Base-by-base conservation (phyloP, 2,113 vertebrate genomes). In the Chaetodon auriga region DNA sequence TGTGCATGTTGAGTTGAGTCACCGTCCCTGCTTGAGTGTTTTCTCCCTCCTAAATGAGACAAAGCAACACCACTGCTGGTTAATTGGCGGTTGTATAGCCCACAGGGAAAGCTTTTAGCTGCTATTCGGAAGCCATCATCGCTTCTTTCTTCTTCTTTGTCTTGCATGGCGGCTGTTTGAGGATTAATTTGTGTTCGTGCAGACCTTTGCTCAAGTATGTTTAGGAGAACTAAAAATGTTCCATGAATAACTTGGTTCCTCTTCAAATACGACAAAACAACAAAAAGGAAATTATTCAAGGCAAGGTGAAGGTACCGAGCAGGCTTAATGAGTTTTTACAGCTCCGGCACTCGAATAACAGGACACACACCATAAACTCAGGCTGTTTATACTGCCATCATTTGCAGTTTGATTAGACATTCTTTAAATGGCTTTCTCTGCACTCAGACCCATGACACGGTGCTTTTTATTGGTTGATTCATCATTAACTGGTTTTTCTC, bases 1-100 rank as follows among this genome's bases (percentile, higher is more conserved):
- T 3, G 46, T 77, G 68, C n/a, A 61, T 6, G n/a, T 41, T 36
- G 46, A 1, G 35, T 48, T 76, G 61, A 81, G 41, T 89, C 55
- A 66, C 1, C 4, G 16, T 41, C 10, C 21, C 25, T 55, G 61
- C 68, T 48, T 65, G 68, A 38, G 57, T 54, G 57, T 74, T 68
- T 64, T 36, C 69, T 38, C 19, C 74, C 69, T 81, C 73, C 78
- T 36, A 74, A 64, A 68, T 30, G 43, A 66, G 51, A 89, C 48
- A 41, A 48, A 61, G 64, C 43, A 8, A 35, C 65, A 41, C 15
- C 16, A 1, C 75, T 13, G 60, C 65, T 68, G 85, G 81, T 87
- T 75, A 83, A 87, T 77, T 66, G 64, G 19, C 38, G 2, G 61
- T 25, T 46, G 43, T 16, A 19, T 66, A 25, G 81, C 78, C 58